Evolutionary conservation across 2,888 invertebrate species (phyloP).

Genomic region (Theretra japonica): DNA sequence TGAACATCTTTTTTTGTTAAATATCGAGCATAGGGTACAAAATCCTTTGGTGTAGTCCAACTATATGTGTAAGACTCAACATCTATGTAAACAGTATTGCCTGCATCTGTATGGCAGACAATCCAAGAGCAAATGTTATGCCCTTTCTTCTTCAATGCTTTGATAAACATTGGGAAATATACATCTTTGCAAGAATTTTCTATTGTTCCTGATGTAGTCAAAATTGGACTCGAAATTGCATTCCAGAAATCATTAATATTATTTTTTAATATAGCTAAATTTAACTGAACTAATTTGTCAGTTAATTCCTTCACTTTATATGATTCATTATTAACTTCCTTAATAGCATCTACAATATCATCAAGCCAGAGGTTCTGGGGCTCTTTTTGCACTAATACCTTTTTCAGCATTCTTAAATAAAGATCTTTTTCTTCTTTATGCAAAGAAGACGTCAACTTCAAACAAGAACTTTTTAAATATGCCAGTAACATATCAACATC

Average conservation of each 20-base stretch:
- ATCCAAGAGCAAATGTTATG: conserved; percentile 80
- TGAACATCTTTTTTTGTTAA: conserved; percentile 75
- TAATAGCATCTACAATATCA: conserved; percentile 79
- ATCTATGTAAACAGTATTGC: conserved; percentile 82
- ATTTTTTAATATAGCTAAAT: conserved; percentile 72
- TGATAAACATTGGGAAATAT: conserved; percentile 80
- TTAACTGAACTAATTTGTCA: conserved; percentile 74
- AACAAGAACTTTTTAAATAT: conserved; percentile 75
- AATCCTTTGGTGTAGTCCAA: conserved; percentile 82
- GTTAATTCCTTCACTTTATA: conserved; percentile 76
- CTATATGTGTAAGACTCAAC: conserved; percentile 79
- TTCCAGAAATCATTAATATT: conserved; percentile 71
- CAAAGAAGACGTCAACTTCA: conserved; percentile 71
- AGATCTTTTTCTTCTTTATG: conserved; percentile 80
- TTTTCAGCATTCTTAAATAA: conserved; percentile 82
- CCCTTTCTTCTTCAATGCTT: conserved; percentile 72
- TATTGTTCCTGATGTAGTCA: conserved; percentile 55
- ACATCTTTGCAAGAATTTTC: conserved; percentile 71
- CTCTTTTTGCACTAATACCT: conserved; percentile 78
- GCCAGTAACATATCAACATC: conserved; percentile 77
- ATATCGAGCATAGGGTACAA: conserved; percentile 77
- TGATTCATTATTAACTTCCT: conserved; percentile 79
- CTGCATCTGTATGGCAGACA: conserved; percentile 78
- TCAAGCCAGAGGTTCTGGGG: conserved; percentile 86
- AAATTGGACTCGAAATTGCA: conserved; percentile 60